Evolutionary conservation across 2,888 invertebrate species (phyloP).

Genomic region (Blastobasis adustella): DNA sequence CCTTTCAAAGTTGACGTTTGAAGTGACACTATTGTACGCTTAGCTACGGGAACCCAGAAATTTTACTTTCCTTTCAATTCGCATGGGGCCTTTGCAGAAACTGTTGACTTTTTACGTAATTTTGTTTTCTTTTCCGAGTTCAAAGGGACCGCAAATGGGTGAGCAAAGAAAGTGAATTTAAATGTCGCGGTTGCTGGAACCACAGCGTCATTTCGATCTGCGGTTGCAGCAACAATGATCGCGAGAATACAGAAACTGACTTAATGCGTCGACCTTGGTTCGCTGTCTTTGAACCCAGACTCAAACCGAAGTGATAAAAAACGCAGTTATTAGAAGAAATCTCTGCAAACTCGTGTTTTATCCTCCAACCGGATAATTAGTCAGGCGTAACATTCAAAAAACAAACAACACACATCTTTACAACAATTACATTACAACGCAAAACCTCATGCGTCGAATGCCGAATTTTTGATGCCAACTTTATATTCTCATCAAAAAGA

Average conservation of each 20-base stretch:
- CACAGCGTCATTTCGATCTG: constrained; percentile 4
- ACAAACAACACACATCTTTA: constrained; percentile 56
- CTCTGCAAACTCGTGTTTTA: constrained; percentile 1
- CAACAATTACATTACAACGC: constrained; percentile 67
- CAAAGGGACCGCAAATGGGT: constrained; percentile 24
- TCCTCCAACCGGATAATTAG: constrained; percentile 15
- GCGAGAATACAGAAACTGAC: background rate
- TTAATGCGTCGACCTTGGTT: too few species aligned
- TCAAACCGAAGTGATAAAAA: too few species aligned
- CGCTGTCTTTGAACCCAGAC: too few species aligned
- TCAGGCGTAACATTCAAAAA: constrained; percentile 46
- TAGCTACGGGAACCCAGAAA: constrained; percentile 32
- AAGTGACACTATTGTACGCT: constrained; percentile 38
- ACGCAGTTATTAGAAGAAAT: too few species aligned
- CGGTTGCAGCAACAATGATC: background rate
- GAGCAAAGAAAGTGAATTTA: constrained; percentile 23
- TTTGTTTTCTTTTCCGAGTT: constrained; percentile 24
- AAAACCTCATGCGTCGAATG: constrained; percentile 68
- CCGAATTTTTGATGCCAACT: constrained; percentile 30
- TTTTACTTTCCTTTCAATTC: constrained; percentile 48
- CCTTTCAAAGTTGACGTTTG: constrained; percentile 42
- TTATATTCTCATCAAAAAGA: background rate
- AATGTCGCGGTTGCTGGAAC: constrained; percentile 1
- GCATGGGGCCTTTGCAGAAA: constrained; percentile 10
- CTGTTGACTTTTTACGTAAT: constrained; percentile 17